Conservation (phyloP, 2,888 invertebrate species). For the Drosophila ezoana region DNA sequence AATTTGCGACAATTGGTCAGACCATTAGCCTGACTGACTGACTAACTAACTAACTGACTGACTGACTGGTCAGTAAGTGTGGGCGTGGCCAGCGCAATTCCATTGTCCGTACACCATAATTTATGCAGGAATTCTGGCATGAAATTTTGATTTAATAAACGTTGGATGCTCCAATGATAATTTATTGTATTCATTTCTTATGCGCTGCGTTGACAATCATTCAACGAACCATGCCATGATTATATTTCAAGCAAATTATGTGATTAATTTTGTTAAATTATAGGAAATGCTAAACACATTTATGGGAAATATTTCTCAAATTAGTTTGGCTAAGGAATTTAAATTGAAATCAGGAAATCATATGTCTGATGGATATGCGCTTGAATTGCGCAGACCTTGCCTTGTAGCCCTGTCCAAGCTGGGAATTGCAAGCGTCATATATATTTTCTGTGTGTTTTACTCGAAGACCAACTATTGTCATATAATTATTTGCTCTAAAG, state of each 20-base stretch:
- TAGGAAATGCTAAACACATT: slow-evolving; percentile 25
- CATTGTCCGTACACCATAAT: slow-evolving; percentile 50
- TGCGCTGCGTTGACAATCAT: slow-evolving; percentile 35
- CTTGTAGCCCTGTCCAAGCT: too few relatives aligned
- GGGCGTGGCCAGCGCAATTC: slow-evolving; percentile 61
- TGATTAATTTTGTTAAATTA: slow-evolving; percentile 20
- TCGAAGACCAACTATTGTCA: neutral
- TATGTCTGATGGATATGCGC: neutral
- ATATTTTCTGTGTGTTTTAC: too few relatives aligned
- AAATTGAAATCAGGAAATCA: neutral
- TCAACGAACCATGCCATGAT: slow-evolving; percentile 24
- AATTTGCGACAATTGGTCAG: slow-evolving; percentile 79
- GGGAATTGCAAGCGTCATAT: too few relatives aligned
- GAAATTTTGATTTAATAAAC: slow-evolving; percentile 53
- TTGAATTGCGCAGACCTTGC: too few relatives aligned
- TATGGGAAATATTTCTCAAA: neutral
- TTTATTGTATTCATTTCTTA: slow-evolving; percentile 4
- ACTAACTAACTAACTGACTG: slow-evolving; percentile 14
- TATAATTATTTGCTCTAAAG: neutral
- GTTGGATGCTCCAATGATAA: slow-evolving; percentile 8
- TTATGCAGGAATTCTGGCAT: slow-evolving; percentile 68
- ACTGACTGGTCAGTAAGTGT: slow-evolving; percentile 31
- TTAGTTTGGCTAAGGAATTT: neutral
- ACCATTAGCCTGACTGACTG: slow-evolving; percentile 57
- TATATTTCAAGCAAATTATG: slow-evolving; percentile 24